These are phyloP conservation scores for Thymelicus lineola DNA, from an alignment of 2,888 invertebrate genomes.

Conservation along the genomic window DNA sequence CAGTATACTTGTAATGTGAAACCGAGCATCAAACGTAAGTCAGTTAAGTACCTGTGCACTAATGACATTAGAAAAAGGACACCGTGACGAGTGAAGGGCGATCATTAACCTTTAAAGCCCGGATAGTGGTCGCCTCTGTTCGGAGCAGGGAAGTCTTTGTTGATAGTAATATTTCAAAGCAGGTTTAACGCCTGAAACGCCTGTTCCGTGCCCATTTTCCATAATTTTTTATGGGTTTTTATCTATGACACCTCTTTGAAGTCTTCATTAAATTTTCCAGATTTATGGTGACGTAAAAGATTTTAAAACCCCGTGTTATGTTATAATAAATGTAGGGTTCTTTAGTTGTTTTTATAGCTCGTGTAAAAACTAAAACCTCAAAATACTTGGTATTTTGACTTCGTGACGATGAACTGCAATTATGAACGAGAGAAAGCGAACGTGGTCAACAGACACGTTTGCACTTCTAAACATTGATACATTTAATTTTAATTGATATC, in stretches of 20 bases:
- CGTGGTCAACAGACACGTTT: constrained; percentile 21
- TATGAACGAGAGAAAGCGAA: constrained; percentile 27
- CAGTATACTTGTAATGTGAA: not conserved
- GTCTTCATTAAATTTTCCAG: constrained; percentile 1
- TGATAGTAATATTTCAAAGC: constrained; percentile 29
- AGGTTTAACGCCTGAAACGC: constrained; percentile 15
- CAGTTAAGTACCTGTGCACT: constrained; percentile 52
- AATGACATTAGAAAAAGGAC: constrained; percentile 62
- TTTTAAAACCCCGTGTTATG: not conserved
- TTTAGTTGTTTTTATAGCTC: not conserved
- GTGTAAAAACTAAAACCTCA: not conserved
- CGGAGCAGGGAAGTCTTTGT: constrained; percentile 22
- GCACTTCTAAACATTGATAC: constrained; percentile 33
- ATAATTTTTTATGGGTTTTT: constrained; percentile 20
- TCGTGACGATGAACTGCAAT: constrained; percentile 12
- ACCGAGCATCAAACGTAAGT: constrained; percentile 19
- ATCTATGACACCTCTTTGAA: constrained; percentile 20
- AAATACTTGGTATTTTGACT: no score
- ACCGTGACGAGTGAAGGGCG: constrained; percentile 66
- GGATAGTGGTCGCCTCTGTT: constrained; percentile 29
- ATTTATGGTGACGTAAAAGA: constrained; percentile 17
- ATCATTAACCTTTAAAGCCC: constrained; percentile 57
- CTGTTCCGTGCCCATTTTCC: constrained; percentile 8
- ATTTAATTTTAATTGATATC: constrained; percentile 38
- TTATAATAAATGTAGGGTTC: not conserved